These are phyloP conservation scores for Urocynchramus pylzowi DNA, from an alignment of 2,113 vertebrate genomes.

Conservation along the genomic window DNA sequence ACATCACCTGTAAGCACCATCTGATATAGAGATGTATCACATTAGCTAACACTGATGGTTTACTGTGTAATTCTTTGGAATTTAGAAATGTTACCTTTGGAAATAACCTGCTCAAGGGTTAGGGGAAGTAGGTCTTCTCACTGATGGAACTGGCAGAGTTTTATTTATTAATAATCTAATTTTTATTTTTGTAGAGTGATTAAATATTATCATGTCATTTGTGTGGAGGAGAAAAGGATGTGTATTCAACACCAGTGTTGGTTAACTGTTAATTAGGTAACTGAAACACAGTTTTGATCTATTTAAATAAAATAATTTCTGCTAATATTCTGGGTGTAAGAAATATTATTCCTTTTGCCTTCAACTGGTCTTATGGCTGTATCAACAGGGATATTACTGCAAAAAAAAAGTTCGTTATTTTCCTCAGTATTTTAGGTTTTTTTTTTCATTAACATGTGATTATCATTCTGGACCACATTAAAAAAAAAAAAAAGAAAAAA, in stretches of 20 bases:
- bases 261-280: neutral
- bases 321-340: neutral
- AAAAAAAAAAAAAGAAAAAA: neutral
- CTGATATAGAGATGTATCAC: neutral
- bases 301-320: neutral
- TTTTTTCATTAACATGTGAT: neutral
- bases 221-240: neutral
- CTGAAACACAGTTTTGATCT: neutral
- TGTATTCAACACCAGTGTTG: neutral
- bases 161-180: neutral
- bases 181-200: neutral
- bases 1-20: neutral
- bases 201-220: neutral
- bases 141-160: neutral
- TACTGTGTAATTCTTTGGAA: neutral
- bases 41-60: neutral
- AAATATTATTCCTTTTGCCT: neutral
- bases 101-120: neutral
- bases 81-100: neutral
- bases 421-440: rapidly evolving
- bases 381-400: neutral
- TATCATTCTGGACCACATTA: neutral
- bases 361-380: neutral
- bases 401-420: neutral
- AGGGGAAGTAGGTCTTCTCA: neutral